Conservation (phyloP, 2,113 vertebrate species). For the Sinocyclocheilus maitianheensis region DNA sequence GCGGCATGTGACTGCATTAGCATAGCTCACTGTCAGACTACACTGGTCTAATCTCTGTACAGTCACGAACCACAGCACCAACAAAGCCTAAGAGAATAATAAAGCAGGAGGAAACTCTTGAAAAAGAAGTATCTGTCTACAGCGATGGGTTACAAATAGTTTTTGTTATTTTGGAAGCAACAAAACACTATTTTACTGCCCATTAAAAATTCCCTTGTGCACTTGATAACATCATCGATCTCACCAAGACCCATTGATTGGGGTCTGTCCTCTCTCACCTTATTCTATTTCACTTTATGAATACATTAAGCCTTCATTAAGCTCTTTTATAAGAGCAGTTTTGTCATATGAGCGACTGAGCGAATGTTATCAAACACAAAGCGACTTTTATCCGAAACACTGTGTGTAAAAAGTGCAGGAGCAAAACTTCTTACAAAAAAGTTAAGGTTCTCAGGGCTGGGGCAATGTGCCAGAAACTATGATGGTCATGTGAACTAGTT, state of each 20-base stretch:
- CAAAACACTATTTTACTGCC: background rate
- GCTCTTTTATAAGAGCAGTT: background rate
- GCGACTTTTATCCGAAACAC: background rate
- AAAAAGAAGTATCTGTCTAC: conserved; percentile 18
- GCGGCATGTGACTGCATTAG: conserved; percentile 76
- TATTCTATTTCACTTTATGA: conserved; percentile 1
- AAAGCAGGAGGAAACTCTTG: conserved; percentile 29
- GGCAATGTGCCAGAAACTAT: conserved; percentile 9
- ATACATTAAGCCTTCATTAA: background rate
- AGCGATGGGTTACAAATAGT: conserved; percentile 3
- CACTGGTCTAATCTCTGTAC: conserved; percentile 62
- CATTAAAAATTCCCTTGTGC: background rate
- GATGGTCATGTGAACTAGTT: conserved; percentile 26
- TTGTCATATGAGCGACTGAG: conserved; percentile 15
- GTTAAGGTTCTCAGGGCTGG: background rate
- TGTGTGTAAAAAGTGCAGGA: background rate
- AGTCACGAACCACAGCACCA: conserved; percentile 62
- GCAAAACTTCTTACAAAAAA: conserved; percentile 3
- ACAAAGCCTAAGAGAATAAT: conserved; percentile 40
- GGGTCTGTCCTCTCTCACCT: background rate
- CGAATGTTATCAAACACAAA: background rate
- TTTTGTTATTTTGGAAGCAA: background rate
- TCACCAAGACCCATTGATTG: background rate
- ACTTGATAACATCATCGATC: background rate
- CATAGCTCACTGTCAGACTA: conserved; percentile 56